Percentiles rank a stretch among this genome's conserved stretches.
phyloP scores from a whole-genome alignment of 2,797 vertebrate species.

The Sarcophilus harrisii region DNA sequence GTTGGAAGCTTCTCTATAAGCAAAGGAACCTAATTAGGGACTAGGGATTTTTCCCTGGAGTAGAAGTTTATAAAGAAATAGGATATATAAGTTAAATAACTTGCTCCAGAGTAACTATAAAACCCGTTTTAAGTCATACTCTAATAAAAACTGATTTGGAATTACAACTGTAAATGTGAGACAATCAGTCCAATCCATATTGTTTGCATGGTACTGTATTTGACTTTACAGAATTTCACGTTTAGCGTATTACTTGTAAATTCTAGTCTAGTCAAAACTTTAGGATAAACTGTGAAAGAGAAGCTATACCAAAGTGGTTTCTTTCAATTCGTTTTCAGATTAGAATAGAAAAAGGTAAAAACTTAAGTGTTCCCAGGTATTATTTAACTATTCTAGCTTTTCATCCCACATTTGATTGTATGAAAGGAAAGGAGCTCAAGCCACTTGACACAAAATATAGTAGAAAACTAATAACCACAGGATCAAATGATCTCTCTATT shows the following conservation, averaged over 20 bases:
- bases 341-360: conserved; percentile 50
- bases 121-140: not conserved
- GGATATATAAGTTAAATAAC: not conserved
- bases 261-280: not conserved
- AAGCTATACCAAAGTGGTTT: not conserved
- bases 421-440: conserved; percentile 38
- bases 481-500: not conserved
- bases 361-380: not conserved
- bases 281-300: not conserved
- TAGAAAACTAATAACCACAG: conserved; percentile 4
- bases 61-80: not conserved
- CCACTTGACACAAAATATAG: not conserved
- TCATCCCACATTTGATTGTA: not conserved
- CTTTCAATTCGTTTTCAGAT: conserved; percentile 36
- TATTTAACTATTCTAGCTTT: conserved; percentile 48
- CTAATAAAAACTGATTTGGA: not conserved
- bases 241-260: not conserved
- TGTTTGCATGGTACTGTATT: not conserved
- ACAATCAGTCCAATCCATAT: not conserved
- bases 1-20: conserved; percentile 17
- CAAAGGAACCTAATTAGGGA: conserved; percentile 1
- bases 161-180: not conserved
- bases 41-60: not conserved
- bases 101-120: not conserved
- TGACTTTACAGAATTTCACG: not conserved